These are phyloP conservation scores for Apotomis betuletana DNA, from an alignment of 2,888 invertebrate genomes.

Conservation along the genomic window DNA sequence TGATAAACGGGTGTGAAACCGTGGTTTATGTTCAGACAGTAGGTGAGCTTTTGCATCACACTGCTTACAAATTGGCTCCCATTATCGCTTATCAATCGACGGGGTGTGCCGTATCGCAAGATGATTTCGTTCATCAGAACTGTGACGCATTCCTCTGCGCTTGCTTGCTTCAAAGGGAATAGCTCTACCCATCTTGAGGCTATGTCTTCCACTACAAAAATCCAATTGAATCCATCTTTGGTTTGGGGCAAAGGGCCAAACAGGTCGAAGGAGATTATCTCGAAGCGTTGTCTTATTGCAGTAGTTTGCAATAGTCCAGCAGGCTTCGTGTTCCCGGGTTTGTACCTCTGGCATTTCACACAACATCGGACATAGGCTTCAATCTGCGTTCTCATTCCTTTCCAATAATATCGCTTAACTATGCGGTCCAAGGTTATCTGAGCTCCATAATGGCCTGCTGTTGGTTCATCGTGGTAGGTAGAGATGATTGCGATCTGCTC, in stretches of 20 bases:
- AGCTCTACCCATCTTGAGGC: constrained; percentile 50
- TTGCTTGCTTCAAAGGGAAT: constrained; percentile 45
- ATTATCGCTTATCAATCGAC: constrained; percentile 57
- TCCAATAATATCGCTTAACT: constrained; percentile 46
- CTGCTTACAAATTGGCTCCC: constrained; percentile 45
- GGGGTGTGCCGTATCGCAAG: constrained; percentile 54
- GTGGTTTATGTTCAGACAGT: not conserved
- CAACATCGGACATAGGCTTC: not conserved
- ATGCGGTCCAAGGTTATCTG: constrained; percentile 42
- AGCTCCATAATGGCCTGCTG: constrained; percentile 47
- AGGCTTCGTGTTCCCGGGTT: constrained; percentile 40
- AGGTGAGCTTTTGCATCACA: constrained; percentile 42
- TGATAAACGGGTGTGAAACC: not conserved
- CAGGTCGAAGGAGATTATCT: constrained; percentile 40
- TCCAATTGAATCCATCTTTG: constrained; percentile 5
- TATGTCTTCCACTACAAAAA: constrained; percentile 46
- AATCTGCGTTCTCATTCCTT: constrained; percentile 45
- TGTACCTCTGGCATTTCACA: constrained; percentile 40
- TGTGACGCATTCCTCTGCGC: constrained; percentile 43
- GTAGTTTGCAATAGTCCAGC: constrained; percentile 34
- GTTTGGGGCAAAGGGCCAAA: constrained; percentile 41
- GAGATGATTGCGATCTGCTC: constrained; percentile 46
- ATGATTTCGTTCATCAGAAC: constrained; percentile 47
- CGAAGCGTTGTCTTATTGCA: constrained; percentile 37
- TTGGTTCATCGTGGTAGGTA: constrained; percentile 44